Percentiles rank a stretch among this genome's conserved stretches.
phyloP scores from a whole-genome alignment of 2,113 vertebrate genomes.

The Sinocyclocheilus anophthalmus region DNA sequence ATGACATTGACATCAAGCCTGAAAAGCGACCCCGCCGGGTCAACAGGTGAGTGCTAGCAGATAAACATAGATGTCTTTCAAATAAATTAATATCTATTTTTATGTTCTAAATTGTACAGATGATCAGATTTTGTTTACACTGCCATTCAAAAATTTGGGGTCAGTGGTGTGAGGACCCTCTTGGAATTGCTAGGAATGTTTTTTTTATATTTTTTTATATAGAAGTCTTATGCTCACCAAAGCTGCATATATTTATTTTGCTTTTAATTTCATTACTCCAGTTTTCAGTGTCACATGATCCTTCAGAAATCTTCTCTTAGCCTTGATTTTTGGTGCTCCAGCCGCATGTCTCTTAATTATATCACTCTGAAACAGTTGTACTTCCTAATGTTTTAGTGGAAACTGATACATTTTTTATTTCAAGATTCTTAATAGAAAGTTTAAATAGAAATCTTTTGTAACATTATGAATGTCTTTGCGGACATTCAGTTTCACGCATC shows the following conservation, averaged over 20 bases:
- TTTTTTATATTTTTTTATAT: background rate
- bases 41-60: conserved; percentile 84
- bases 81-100: background rate
- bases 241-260: background rate
- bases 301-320: too few species aligned
- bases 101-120: too few species aligned
- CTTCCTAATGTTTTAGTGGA: too few species aligned
- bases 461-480: too few species aligned
- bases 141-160: background rate
- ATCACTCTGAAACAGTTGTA: too few species aligned
- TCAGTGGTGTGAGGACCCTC: background rate
- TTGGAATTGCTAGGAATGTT: background rate
- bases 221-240: background rate
- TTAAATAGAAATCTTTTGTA: too few species aligned
- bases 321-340: too few species aligned
- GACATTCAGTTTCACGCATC: background rate
- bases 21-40: conserved; percentile 97
- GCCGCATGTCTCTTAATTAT: too few species aligned
- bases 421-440: too few species aligned
- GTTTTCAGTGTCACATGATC: too few species aligned
- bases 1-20: conserved; percentile 99
- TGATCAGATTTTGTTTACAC: background rate
- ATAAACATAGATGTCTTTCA: background rate
- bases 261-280: background rate
- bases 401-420: too few species aligned